phyloP scores from a whole-genome alignment of 2,888 invertebrate species.

The Melinopterus prodromus region DNA sequence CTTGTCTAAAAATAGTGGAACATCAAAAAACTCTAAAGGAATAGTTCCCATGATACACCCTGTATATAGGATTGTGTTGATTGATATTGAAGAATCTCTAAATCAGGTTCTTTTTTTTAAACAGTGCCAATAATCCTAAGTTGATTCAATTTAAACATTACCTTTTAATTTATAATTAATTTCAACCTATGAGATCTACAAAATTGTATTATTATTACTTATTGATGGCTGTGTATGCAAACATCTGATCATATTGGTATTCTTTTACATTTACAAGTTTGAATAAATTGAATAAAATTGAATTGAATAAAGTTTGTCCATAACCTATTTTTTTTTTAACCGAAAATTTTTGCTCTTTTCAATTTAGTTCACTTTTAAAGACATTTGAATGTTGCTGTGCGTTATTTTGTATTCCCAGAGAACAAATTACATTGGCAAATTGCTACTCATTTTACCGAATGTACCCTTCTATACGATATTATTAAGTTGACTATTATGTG shows the following conservation, averaged over 20 bases:
- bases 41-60: no score
- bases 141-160: no score
- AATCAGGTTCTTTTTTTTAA: background rate
- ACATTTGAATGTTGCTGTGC: no score
- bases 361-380: no score
- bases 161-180: background rate
- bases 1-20: no score
- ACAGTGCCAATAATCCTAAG: background rate
- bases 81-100: background rate
- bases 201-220: background rate
- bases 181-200: background rate
- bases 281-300: no score
- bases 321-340: no score
- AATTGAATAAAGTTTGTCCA: background rate
- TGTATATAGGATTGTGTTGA: no score
- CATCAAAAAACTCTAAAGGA: no score
- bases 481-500: background rate
- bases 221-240: background rate
- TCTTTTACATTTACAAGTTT: background rate
- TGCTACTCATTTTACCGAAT: no score
- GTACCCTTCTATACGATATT: background rate
- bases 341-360: no score
- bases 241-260: no score
- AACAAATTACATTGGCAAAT: background rate
- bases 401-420: background rate